These are phyloP conservation scores for Calameuta filiformis DNA, from an alignment of 2,888 invertebrate species.

Conservation along the genomic window DNA sequence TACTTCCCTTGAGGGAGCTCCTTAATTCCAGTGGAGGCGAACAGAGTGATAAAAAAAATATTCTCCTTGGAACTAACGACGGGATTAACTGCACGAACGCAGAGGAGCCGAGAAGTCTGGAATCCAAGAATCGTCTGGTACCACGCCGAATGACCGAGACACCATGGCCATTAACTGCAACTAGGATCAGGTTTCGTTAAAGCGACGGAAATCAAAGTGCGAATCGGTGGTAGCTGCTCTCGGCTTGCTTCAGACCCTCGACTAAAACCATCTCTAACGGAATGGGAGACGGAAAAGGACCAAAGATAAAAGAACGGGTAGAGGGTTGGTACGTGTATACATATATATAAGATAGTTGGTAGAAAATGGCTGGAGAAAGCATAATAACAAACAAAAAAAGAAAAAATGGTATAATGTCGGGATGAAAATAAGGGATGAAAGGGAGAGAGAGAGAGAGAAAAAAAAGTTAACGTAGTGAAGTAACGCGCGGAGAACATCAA, in stretches of 20 bases:
- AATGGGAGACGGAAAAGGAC: neutral
- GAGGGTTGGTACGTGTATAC: neutral
- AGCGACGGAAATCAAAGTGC: neutral
- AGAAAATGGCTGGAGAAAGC: neutral
- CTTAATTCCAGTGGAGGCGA: neutral
- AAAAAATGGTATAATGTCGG: neutral
- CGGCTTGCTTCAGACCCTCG: neutral
- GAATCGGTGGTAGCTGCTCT: neutral
- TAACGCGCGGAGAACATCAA: constrained; percentile 21
- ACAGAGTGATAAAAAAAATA: neutral
- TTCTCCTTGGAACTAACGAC: neutral
- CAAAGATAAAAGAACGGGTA: neutral
- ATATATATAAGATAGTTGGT: neutral
- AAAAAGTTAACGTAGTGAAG: constrained; percentile 19
- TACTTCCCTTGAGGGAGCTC: neutral
- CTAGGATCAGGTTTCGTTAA: neutral
- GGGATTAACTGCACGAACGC: neutral
- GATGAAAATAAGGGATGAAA: neutral
- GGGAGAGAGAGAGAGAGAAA: neutral
- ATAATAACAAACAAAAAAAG: neutral
- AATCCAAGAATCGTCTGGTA: neutral
- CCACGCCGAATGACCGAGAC: neutral
- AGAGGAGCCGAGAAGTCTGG: neutral
- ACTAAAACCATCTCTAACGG: neutral
- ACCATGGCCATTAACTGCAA: neutral